Evolutionary conservation across 2,113 vertebrate species (phyloP).

Genomic region (Copsychus sechellarum): DNA sequence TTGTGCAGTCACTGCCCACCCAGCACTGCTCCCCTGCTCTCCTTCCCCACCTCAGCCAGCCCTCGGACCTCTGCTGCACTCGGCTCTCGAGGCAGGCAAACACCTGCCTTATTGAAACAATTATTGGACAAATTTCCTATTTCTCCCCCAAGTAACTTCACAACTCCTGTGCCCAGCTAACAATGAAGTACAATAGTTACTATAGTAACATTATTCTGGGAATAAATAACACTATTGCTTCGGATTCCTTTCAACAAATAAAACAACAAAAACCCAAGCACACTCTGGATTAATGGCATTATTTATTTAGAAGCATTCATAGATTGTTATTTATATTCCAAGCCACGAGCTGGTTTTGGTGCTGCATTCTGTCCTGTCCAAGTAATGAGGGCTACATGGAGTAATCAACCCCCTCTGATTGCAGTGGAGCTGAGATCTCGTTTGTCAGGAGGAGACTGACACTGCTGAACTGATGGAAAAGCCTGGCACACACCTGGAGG

Average conservation of each 20-base stretch:
- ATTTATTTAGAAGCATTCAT: conserved; percentile 61
- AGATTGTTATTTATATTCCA: conserved; percentile 30
- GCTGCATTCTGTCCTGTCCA: background rate
- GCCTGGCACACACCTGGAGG: background rate
- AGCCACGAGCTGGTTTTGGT: background rate
- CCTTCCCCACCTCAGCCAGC: background rate
- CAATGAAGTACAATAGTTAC: conserved; percentile 64
- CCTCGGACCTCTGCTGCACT: background rate
- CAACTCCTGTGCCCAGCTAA: background rate
- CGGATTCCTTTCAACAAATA: conserved; percentile 49
- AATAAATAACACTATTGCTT: conserved; percentile 66
- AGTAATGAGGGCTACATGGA: background rate
- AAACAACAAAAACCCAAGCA: background rate
- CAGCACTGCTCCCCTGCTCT: background rate
- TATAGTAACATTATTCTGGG: conserved; percentile 73
- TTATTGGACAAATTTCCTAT: conserved; percentile 31
- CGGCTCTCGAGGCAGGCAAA: background rate
- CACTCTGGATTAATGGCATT: conserved; percentile 59
- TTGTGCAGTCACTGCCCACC: background rate
- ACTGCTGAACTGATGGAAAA: background rate
- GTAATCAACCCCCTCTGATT: background rate
- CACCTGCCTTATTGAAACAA: background rate
- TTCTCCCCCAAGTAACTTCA: conserved; percentile 38
- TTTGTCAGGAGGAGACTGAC: conserved; percentile 8
- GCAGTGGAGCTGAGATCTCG: background rate